phyloP scores from a whole-genome alignment of 1,140 invertebrate genomes.

The Atta cephalotes region DNA sequence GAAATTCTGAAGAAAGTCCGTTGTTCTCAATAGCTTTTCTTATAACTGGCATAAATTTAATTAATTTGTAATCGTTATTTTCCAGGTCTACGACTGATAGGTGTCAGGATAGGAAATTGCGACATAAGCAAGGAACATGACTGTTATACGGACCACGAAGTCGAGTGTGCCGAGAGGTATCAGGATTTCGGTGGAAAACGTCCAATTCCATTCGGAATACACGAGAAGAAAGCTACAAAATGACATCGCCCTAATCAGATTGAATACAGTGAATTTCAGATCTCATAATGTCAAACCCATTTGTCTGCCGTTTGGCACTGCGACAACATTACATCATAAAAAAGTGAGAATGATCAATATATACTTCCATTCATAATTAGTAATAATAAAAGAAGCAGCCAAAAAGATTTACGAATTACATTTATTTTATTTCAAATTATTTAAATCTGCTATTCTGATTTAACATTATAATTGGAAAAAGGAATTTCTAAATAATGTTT shows the following conservation, averaged over 20 bases:
- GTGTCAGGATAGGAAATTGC: conserved; percentile 89
- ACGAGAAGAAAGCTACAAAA: conserved; percentile 83
- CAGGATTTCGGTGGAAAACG: conserved; percentile 87
- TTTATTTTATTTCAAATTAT: background rate
- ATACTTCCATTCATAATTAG: no score
- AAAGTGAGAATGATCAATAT: conserved; percentile 69
- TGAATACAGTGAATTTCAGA: conserved; percentile 86
- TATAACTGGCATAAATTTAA: no score
- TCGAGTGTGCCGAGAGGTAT: conserved; percentile 86
- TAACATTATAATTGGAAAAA: background rate
- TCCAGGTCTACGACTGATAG: conserved; percentile 78
- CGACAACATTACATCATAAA: conserved; percentile 63
- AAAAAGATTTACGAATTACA: background rate
- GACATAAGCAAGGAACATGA: conserved; percentile 87
- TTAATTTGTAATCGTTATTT: conserved; percentile 20
- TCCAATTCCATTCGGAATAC: conserved; percentile 87
- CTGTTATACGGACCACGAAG: conserved; percentile 86
- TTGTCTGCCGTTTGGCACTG: conserved; percentile 86
- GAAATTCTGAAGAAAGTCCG: conserved; percentile 48
- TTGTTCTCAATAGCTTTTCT: no score
- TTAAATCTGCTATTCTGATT: background rate
- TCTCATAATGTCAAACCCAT: conserved; percentile 86
- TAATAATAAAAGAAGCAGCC: background rate
- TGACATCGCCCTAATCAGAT: conserved; percentile 89
- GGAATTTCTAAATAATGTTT: background rate